phyloP scores from a whole-genome alignment of 2,113 vertebrate genomes.

The Glaucomys volans region DNA sequence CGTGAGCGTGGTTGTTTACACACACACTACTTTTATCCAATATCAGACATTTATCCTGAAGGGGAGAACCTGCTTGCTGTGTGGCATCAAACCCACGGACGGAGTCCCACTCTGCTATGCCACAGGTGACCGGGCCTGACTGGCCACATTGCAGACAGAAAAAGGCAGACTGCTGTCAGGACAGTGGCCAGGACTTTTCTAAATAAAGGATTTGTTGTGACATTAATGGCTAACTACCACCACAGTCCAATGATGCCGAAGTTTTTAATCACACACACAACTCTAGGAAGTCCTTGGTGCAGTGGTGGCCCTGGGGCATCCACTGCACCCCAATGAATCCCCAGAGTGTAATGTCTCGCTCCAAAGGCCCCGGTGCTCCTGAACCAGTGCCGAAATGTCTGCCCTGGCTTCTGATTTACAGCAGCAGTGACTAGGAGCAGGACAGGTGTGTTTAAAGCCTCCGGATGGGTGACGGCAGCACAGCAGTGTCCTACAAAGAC shows the following conservation, averaged over 20 bases:
- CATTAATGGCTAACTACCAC: conserved; percentile 52
- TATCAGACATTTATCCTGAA: background rate
- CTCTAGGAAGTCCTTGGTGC: background rate
- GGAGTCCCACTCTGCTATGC: background rate
- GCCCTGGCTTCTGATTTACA: conserved; percentile 79
- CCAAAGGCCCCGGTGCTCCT: conserved; percentile 20
- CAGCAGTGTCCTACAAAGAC: conserved; percentile 81
- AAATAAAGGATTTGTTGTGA: background rate
- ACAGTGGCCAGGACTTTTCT: background rate
- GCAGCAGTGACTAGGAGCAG: conserved; percentile 75
- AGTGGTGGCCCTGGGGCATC: background rate
- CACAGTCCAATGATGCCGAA: background rate
- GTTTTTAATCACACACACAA: background rate
- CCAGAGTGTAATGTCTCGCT: conserved; percentile 25
- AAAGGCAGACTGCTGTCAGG: rapidly evolving
- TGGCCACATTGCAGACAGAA: rapidly evolving
- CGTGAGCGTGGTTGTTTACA: background rate
- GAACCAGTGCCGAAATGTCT: conserved; percentile 80
- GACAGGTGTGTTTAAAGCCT: conserved; percentile 81
- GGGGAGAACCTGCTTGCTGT: background rate
- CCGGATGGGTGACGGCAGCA: conserved; percentile 81
- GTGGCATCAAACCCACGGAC: background rate
- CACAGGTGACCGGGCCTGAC: rapidly evolving
- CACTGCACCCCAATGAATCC: conserved; percentile 30
- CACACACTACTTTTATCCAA: conserved; percentile 44